A percentile compares a stretch with the other conserved stretches of the same genome.
Evolutionary conservation across 2,888 invertebrate genomes (phyloP).

Genomic region (Onchidella celtica): DNA sequence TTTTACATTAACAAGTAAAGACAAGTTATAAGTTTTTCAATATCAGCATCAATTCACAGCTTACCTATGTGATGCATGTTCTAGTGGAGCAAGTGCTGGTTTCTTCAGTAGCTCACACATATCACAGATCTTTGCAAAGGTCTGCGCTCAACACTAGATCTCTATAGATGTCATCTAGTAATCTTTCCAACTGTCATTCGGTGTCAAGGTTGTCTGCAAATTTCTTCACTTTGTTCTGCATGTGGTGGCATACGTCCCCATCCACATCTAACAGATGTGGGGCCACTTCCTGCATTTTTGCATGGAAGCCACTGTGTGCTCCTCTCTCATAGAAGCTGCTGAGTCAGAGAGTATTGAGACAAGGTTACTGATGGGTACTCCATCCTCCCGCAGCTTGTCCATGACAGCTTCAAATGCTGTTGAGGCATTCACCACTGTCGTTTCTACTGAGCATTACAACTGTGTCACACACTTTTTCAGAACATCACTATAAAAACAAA

Average conservation of each 20-base stretch:
- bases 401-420: conserved; percentile 31
- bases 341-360: conserved; percentile 17
- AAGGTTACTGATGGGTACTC: conserved; percentile 9
- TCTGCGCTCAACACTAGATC: not conserved
- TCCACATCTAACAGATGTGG: conserved; percentile 6
- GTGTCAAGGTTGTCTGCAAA: not conserved
- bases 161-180: not conserved
- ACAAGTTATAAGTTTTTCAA: too few species aligned
- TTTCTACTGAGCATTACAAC: not conserved
- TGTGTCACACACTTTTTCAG: not conserved
- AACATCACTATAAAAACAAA: not conserved
- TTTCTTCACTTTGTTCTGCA: not conserved
- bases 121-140: not conserved
- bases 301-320: conserved; percentile 1
- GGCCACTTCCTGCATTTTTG: conserved; percentile 6
- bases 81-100: not conserved
- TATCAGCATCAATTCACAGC: too few species aligned
- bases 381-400: not conserved
- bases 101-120: not conserved
- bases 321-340: conserved; percentile 28
- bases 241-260: conserved; percentile 22
- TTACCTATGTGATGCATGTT: not conserved
- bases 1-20: too few species aligned
- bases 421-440: conserved; percentile 12
- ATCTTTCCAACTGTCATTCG: not conserved